phyloP scores from a whole-genome alignment of 2,113 vertebrate genomes.

The Phaethornis superciliosus region DNA sequence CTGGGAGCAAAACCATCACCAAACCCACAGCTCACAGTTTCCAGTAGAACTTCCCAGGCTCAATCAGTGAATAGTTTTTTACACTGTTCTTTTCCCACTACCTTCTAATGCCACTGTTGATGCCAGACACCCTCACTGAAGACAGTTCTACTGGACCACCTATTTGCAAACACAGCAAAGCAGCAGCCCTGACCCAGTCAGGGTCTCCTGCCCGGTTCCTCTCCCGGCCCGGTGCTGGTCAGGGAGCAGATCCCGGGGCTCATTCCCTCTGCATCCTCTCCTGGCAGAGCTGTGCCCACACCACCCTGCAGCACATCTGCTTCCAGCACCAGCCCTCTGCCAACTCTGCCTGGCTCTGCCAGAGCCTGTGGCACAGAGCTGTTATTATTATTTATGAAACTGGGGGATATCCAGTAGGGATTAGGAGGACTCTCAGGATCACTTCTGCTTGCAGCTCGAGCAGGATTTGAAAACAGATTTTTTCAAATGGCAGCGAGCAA shows the following conservation, averaged over 20 bases:
- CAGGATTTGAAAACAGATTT: neutral
- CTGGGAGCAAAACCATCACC: fast-evolving
- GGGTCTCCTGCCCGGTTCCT: no score
- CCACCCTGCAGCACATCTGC: neutral
- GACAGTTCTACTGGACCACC: neutral
- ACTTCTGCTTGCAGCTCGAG: neutral
- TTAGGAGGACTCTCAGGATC: neutral
- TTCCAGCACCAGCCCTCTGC: neutral
- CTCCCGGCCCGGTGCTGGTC: no score
- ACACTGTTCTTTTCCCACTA: neutral
- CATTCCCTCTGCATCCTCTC: no score
- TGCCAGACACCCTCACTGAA: fast-evolving
- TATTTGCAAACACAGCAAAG: fast-evolving
- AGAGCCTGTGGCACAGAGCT: neutral
- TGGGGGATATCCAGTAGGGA: neutral
- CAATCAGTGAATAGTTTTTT: neutral
- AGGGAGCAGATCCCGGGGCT: no score
- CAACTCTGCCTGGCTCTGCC: slow-evolving; percentile 5
- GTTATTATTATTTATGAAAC: neutral
- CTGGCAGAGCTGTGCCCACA: neutral
- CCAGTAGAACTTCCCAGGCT: neutral
- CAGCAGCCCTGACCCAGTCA: neutral
- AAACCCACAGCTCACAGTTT: neutral
- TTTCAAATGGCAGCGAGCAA: neutral
- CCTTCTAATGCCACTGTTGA: fast-evolving